Conservation (phyloP, 2,888 invertebrate species). For the Stegophylla sp. region DNA sequence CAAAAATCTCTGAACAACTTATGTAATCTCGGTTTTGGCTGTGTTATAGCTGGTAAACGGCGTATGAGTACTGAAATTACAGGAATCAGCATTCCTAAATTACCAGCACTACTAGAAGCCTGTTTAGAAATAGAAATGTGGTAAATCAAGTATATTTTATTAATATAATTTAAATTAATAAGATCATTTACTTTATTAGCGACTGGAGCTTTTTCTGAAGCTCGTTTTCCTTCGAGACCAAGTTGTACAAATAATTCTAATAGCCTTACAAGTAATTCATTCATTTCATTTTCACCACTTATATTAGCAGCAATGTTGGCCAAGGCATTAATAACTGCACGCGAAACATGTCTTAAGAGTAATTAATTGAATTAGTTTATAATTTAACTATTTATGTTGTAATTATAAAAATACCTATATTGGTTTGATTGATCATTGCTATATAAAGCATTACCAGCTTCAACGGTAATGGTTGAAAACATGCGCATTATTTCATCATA, state of each 20-base stretch:
- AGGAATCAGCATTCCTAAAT: constrained; percentile 95
- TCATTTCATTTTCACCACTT: constrained; percentile 82
- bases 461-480: constrained; percentile 94
- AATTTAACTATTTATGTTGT: not conserved
- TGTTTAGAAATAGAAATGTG: constrained; percentile 66
- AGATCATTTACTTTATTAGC: constrained; percentile 68
- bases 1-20: constrained; percentile 99
- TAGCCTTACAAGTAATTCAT: constrained; percentile 84
- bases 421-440: constrained; percentile 71
- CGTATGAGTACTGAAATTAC: constrained; percentile 92
- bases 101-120: constrained; percentile 95
- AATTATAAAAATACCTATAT: constrained; percentile 71
- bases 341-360: constrained; percentile 79
- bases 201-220: constrained; percentile 87
- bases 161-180: constrained; percentile 10
- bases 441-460: constrained; percentile 82
- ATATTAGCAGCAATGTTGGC: constrained; percentile 95
- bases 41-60: constrained; percentile 85
- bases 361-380: constrained; percentile 3
- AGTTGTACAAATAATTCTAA: constrained; percentile 97
- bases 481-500: constrained; percentile 97
- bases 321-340: constrained; percentile 93
- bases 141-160: not conserved
- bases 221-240: constrained; percentile 94
- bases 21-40: constrained; percentile 88